Conservation (phyloP, 2,797 vertebrate species). For the Chiroxiphia lanceolata region DNA sequence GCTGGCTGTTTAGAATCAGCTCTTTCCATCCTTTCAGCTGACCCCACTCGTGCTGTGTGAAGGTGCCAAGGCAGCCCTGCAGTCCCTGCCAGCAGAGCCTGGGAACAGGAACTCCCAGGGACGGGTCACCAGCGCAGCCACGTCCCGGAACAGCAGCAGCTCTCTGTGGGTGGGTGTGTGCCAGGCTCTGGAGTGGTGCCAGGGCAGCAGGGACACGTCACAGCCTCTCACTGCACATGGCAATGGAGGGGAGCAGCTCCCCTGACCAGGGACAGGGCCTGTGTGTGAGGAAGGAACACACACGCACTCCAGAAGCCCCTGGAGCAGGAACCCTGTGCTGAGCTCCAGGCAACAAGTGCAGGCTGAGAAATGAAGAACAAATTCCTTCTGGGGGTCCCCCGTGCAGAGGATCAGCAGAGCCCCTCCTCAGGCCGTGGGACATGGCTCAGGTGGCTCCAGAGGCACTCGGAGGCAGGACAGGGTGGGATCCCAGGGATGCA, state of each 20-base stretch:
- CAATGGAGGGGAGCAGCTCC: background rate
- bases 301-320: accelerated
- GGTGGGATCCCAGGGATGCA: background rate
- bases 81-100: background rate
- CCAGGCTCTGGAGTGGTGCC: background rate
- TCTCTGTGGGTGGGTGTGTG: background rate
- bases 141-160: background rate
- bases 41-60: background rate
- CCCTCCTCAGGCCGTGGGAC: accelerated
- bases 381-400: background rate
- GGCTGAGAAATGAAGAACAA: background rate
- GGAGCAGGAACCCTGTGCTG: background rate
- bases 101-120: slow-evolving; percentile 22
- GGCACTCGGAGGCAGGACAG: background rate
- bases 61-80: background rate
- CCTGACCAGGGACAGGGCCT: background rate
- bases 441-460: background rate
- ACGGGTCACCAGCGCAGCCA: background rate
- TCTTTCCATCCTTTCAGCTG: background rate
- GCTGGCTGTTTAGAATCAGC: background rate
- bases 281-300: background rate
- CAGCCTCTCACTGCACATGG: background rate
- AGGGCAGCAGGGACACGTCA: accelerated
- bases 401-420: accelerated
- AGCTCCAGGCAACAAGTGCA: background rate